Percentiles rank a stretch among this genome's conserved stretches.
Conservation (phyloP, 2,797 vertebrate species). For the Clarias pachynema region DNA sequence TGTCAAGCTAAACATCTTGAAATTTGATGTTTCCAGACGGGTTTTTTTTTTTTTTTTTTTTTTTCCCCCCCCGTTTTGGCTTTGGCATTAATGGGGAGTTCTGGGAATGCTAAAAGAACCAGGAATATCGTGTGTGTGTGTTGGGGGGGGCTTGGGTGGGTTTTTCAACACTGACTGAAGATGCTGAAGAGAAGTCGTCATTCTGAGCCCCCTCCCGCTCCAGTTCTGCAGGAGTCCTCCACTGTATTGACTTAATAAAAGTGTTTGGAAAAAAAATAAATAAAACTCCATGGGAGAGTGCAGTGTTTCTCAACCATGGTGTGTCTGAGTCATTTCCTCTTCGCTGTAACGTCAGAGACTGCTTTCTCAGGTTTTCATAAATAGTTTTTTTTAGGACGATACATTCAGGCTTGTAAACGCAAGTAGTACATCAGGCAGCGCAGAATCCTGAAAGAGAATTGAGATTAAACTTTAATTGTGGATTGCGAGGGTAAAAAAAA, state of each 20-base stretch:
- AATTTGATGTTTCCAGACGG: too few species aligned
- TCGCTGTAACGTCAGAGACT: constrained; percentile 9
- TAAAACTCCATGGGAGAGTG: constrained; percentile 56
- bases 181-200: constrained; percentile 65
- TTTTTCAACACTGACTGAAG: constrained; percentile 46
- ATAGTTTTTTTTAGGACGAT: background rate
- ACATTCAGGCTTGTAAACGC: too few species aligned
- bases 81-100: constrained; percentile 15
- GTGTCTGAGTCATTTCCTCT: constrained; percentile 54
- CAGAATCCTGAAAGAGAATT: background rate
- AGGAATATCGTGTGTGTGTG: background rate
- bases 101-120: background rate
- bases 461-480: background rate
- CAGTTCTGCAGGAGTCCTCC: constrained; percentile 63
- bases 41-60: too few species aligned
- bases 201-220: constrained; percentile 56
- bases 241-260: constrained; percentile 80
- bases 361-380: background rate
- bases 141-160: background rate
- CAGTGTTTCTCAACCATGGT: constrained; percentile 54
- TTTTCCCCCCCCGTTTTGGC: constrained; percentile 10
- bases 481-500: background rate
- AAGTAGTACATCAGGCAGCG: background rate
- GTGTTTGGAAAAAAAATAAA: constrained; percentile 70
- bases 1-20: background rate